phyloP scores from a whole-genome alignment of 2,113 vertebrate species.

The Anoura caudifer region DNA sequence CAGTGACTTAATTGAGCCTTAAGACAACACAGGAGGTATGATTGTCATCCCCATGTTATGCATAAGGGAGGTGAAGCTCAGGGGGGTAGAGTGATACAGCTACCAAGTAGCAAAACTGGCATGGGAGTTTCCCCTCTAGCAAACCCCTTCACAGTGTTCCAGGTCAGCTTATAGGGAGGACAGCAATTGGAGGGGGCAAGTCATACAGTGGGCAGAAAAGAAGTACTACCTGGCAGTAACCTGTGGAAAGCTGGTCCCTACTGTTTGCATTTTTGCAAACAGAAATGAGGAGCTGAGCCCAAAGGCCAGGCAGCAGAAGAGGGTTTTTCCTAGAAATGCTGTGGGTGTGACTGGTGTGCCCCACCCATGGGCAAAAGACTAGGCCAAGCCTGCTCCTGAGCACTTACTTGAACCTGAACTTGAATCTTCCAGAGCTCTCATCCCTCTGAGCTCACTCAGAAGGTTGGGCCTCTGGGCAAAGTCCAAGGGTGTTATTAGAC shows the following conservation, averaged over 20 bases:
- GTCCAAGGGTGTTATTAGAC: slow-evolving; percentile 14
- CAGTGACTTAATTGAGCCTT: not conserved
- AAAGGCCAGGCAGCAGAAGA: not conserved
- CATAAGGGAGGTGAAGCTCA: not conserved
- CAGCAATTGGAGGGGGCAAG: not conserved
- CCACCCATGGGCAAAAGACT: not conserved
- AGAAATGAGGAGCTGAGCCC: not conserved
- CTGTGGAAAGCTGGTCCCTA: not conserved
- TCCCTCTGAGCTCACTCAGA: slow-evolving; percentile 28
- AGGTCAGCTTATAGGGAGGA: not conserved
- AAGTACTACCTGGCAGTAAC: not conserved
- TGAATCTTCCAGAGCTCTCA: not conserved
- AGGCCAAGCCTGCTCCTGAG: not conserved
- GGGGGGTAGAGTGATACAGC: not conserved
- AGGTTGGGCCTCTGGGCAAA: slow-evolving; percentile 13
- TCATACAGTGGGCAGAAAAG: not conserved
- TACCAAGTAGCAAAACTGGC: not conserved
- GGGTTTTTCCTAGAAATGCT: slow-evolving; percentile 38
- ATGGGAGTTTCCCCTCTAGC: not conserved
- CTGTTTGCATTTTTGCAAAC: not conserved
- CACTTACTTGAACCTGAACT: slow-evolving; percentile 7
- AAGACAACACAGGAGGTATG: not conserved
- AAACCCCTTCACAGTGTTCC: not conserved
- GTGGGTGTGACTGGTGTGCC: not conserved
- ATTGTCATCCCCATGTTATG: not conserved